phyloP scores from a whole-genome alignment of 1,140 invertebrate genomes.

The Camponotus floridanus region DNA sequence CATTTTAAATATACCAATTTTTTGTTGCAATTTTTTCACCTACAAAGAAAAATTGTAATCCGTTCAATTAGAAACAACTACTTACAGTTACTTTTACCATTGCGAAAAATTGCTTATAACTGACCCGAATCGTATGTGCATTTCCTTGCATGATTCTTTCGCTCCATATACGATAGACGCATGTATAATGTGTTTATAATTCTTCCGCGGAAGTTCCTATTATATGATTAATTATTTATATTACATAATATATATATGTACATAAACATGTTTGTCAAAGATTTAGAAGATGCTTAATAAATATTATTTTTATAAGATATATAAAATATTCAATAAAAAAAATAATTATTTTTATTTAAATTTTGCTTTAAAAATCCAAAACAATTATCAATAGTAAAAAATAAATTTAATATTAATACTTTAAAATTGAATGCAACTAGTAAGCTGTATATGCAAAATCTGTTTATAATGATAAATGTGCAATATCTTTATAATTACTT shows the following conservation, averaged over 20 bases:
- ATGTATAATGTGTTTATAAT: not conserved
- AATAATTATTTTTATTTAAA: not conserved
- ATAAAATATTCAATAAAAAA: constrained; percentile 1
- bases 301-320: not conserved
- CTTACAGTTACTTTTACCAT: constrained; percentile 15
- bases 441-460: not conserved
- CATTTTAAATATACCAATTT: not conserved
- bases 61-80: not conserved
- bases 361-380: not conserved
- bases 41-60: not conserved
- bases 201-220: not conserved
- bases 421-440: not conserved
- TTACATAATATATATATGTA: not conserved
- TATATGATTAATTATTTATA: not conserved
- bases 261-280: not conserved
- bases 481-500: not conserved
- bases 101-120: constrained; percentile 1
- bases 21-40: not conserved
- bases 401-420: not conserved
- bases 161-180: constrained; percentile 24
- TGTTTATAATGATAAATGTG: not conserved
- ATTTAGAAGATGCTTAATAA: not conserved
- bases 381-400: not conserved
- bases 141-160: constrained; percentile 31
- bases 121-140: not conserved